Conservation (phyloP, 2,888 invertebrate genomes). For the Cryptocephalus primarius region DNA sequence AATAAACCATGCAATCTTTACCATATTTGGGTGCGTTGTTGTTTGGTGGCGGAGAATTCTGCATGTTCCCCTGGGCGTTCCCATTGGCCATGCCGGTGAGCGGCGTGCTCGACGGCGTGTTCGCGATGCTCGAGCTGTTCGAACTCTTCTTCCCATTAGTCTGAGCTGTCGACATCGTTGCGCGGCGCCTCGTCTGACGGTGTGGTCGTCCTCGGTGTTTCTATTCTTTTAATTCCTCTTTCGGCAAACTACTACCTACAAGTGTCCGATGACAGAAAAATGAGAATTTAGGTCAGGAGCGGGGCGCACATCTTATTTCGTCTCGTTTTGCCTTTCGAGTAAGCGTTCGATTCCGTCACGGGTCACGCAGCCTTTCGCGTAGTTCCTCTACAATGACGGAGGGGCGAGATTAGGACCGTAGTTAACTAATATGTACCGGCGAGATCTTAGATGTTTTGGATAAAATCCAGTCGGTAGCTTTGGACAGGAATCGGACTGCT, state of each 20-base stretch:
- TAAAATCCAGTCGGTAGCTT: background rate
- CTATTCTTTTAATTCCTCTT: background rate
- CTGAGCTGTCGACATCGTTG: conserved; percentile 16
- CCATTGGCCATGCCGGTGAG: conserved; percentile 27
- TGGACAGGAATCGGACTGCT: background rate
- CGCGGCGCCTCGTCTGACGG: no score
- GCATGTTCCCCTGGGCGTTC: conserved; percentile 24
- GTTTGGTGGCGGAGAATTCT: conserved; percentile 32
- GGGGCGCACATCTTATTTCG: background rate
- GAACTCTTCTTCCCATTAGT: conserved; percentile 30
- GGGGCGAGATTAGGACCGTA: no score
- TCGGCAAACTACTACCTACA: no score
- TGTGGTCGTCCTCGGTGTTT: background rate
- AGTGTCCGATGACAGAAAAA: no score
- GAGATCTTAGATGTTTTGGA: conserved; percentile 6
- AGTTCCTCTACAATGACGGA: no score
- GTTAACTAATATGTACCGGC: no score
- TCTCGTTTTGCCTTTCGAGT: background rate
- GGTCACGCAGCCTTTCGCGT: no score
- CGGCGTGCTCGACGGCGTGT: conserved; percentile 35
- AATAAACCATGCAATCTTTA: conserved; percentile 12
- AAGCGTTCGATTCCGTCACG: no score
- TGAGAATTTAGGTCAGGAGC: no score
- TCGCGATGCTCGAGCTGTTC: conserved; percentile 27
- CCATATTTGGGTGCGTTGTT: conserved; percentile 45